Percentiles rank a stretch among this genome's conserved stretches.
Evolutionary conservation across 2,797 vertebrate species (phyloP).

Genomic region (Ctenopoma multispine): DNA sequence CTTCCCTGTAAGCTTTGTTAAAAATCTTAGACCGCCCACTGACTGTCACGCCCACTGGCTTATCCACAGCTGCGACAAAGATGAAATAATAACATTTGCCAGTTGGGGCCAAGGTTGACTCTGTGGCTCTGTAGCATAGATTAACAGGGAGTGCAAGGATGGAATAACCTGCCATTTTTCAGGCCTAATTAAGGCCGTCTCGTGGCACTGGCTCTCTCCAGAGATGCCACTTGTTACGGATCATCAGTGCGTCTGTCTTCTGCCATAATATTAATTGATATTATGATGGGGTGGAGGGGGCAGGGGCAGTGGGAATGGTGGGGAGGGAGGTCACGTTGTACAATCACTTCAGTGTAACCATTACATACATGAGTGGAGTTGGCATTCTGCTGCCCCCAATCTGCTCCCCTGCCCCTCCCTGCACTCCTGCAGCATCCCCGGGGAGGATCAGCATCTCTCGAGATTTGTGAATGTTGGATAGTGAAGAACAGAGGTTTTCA

Average conservation of each 20-base stretch:
- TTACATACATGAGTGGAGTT: slow-evolving; percentile 77
- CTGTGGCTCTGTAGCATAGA: slow-evolving; percentile 64
- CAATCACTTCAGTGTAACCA: slow-evolving; percentile 74
- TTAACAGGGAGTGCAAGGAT: slow-evolving; percentile 70
- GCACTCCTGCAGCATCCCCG: slow-evolving; percentile 26
- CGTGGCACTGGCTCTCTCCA: slow-evolving; percentile 68
- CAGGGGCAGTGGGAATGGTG: slow-evolving; percentile 38
- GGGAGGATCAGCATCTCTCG: slow-evolving; percentile 10
- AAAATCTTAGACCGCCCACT: slow-evolving; percentile 54
- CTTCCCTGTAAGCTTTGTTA: slow-evolving; percentile 59
- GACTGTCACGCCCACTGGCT: slow-evolving; percentile 70
- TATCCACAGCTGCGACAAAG: slow-evolving; percentile 60
- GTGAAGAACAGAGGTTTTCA: background rate
- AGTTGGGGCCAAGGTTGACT: slow-evolving; percentile 59
- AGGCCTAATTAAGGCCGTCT: slow-evolving; percentile 81
- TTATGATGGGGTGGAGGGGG: slow-evolving; percentile 73
- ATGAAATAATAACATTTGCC: slow-evolving; percentile 79
- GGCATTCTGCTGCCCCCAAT: slow-evolving; percentile 63
- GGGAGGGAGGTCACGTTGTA: slow-evolving; percentile 51
- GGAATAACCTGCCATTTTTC: slow-evolving; percentile 81
- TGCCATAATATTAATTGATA: slow-evolving; percentile 84
- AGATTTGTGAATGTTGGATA: slow-evolving; percentile 3
- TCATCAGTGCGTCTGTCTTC: slow-evolving; percentile 80
- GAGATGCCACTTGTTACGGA: slow-evolving; percentile 81
- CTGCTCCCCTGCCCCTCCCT: slow-evolving; percentile 44